phyloP scores from a whole-genome alignment of 1,140 invertebrate species.

The Holotrichia oblita region DNA sequence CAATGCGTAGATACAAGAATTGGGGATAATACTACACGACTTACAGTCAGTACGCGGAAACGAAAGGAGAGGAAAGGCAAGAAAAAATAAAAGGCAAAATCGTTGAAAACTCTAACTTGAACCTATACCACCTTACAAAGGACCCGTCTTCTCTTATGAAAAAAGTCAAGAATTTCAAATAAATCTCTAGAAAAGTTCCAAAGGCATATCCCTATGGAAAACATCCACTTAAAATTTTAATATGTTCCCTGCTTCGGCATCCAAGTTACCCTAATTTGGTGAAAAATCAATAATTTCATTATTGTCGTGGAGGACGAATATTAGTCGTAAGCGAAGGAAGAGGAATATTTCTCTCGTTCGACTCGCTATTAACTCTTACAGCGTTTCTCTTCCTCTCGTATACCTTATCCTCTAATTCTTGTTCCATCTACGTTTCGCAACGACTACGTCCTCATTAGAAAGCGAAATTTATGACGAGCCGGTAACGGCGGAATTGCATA shows the following conservation, averaged over 20 bases:
- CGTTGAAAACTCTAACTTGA: constrained; percentile 42
- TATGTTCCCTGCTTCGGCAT: constrained; percentile 46
- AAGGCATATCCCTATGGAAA: constrained; percentile 41
- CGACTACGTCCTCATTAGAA: constrained; percentile 6
- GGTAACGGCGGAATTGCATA: background rate
- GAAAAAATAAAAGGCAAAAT: constrained; percentile 24
- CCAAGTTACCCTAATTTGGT: constrained; percentile 47
- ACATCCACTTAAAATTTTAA: constrained; percentile 49
- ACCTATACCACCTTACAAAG: constrained; percentile 31
- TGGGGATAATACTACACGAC: background rate
- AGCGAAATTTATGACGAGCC: background rate
- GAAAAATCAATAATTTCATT: constrained; percentile 49
- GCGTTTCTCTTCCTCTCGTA: background rate
- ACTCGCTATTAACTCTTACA: constrained; percentile 45
- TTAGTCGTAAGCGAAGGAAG: constrained; percentile 6
- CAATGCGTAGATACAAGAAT: background rate
- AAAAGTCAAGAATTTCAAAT: constrained; percentile 34
- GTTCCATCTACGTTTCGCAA: background rate
- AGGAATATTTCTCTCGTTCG: constrained; percentile 45
- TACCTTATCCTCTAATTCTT: background rate
- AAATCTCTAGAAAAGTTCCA: constrained; percentile 38
- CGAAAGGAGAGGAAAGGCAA: constrained; percentile 34
- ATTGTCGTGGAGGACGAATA: constrained; percentile 43
- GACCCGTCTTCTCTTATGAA: constrained; percentile 30
- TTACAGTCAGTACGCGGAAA: constrained; percentile 14